Evolutionary conservation across 1,140 invertebrate species (phyloP), one percentile per base, ranked within the genome.

Genomic region (Gryllus bimaculatus): DNA sequence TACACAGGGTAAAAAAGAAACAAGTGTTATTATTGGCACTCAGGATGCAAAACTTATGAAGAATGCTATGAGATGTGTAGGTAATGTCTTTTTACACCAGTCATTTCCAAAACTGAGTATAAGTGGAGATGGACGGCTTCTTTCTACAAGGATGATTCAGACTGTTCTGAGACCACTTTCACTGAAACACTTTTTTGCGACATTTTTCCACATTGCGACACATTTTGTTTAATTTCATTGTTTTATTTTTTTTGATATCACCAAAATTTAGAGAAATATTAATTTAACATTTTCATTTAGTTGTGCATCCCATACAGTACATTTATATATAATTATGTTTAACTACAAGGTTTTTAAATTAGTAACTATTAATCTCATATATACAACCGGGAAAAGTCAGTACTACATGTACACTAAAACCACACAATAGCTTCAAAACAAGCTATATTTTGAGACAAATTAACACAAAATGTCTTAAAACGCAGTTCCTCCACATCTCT

Each of bases 401-500:
- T 66, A 18, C 54, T 66, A 66, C 54, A 66, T 66, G 54, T 66
- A 66, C 54, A 66, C 10, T 66, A 66, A 66, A 66, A 66, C 18
- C 54, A 66, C 54, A 66, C 54, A 66, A 66, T 66, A 66, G 54
- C 54, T 66, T 66, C 54, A 66, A 66, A 66, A 66, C 54, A 66
- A 66, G 54, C 54, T 66, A 66, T 18, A 66, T 66, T 18, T 66
- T 18, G 18, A 66, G 54, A 66, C 10, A 66, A 66, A 10, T 66
- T 18, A 66, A 66, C 54, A 66, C 54, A 66, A 66, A 66, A 66
- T 66, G 54, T 66, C 18, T 66, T 66, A 66, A 66, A 18, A 66
- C 18, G 7, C 54, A 66, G 54, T 39, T 39, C 26, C 26, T 39
- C 26, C 26, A 5, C 26, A 39, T 2, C 26, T 39, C 26, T 39